phyloP scores from a whole-genome alignment of 1,140 invertebrate genomes.

The Brachionus rubens region DNA sequence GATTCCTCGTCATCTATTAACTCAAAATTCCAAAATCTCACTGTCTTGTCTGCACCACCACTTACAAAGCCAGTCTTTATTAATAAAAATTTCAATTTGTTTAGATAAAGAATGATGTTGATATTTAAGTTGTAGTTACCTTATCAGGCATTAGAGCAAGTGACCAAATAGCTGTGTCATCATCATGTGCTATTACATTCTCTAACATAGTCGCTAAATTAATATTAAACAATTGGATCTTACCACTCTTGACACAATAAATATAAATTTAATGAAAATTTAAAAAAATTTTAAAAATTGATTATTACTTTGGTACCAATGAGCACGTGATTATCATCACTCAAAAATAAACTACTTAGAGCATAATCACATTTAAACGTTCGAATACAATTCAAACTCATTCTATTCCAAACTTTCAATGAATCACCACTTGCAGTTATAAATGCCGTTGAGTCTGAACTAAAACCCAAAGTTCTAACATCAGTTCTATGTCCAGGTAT shows the following conservation, averaged over 20 bases:
- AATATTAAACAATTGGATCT: conserved; percentile 81
- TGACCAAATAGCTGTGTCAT: conserved; percentile 70
- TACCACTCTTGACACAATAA: conserved; percentile 67
- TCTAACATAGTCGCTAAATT: conserved; percentile 69
- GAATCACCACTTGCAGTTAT: conserved; percentile 78
- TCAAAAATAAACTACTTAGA: conserved; percentile 74
- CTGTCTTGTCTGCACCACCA: conserved; percentile 79
- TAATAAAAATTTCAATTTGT: conserved; percentile 38
- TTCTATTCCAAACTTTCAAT: conserved; percentile 87
- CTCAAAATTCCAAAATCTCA: conserved; percentile 93
- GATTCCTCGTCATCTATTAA: conserved; percentile 61
- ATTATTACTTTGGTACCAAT: conserved; percentile 72
- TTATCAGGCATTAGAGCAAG: conserved; percentile 65
- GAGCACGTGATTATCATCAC: conserved; percentile 84
- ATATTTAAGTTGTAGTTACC: conserved; percentile 51
- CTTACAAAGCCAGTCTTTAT: conserved; percentile 71
- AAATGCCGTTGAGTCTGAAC: conserved; percentile 69
- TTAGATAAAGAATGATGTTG: conserved; percentile 60
- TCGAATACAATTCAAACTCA: conserved; percentile 57
- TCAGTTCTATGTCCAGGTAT: conserved; percentile 80
- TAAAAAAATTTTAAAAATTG: background rate
- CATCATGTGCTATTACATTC: conserved; percentile 68
- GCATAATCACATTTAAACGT: conserved; percentile 71
- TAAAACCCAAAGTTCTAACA: conserved; percentile 79
- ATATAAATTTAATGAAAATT: background rate